Percentiles rank a stretch among this genome's conserved stretches.
Evolutionary conservation across 2,888 invertebrate genomes (phyloP).

Genomic region (Clanis bilineata): DNA sequence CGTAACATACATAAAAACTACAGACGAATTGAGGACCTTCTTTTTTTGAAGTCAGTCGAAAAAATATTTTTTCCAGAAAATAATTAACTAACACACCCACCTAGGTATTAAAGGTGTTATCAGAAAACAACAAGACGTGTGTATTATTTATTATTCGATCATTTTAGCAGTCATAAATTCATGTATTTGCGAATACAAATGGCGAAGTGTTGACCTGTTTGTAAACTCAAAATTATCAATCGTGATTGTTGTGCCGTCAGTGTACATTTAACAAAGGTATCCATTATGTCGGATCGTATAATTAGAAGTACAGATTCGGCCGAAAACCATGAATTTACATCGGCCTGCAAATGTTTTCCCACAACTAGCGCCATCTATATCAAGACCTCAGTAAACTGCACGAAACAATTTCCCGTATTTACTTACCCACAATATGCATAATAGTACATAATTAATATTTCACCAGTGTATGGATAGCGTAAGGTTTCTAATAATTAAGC

Average conservation of each 20-base stretch:
- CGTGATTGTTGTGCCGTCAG: constrained; percentile 41
- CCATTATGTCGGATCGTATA: constrained; percentile 50
- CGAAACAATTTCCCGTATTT: constrained; percentile 16
- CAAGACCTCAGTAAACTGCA: constrained; percentile 23
- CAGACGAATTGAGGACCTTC: too few species aligned
- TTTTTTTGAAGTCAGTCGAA: too few species aligned
- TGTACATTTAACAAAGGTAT: constrained; percentile 53
- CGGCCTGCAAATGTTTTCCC: constrained; percentile 52
- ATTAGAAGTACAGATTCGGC: constrained; percentile 50
- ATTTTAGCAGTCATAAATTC: neutral
- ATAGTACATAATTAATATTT: constrained; percentile 20
- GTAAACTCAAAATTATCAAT: constrained; percentile 29
- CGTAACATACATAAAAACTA: too few species aligned
- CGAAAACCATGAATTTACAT: constrained; percentile 32
- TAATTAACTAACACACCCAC: neutral
- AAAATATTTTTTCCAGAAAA: neutral
- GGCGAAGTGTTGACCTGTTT: constrained; percentile 13
- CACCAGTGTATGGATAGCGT: constrained; percentile 14
- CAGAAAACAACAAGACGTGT: neutral
- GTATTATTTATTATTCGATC: neutral
- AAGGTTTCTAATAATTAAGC: constrained; percentile 16
- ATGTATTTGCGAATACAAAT: neutral
- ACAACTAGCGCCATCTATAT: constrained; percentile 66
- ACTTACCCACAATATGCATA: neutral
- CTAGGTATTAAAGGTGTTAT: too few species aligned